These are phyloP conservation scores for chimpanzee (Pan troglodytes) DNA, from an alignment of 2,113 vertebrate genomes.

Conservation along the genomic window NHGRI_mPanTro3-v2.1_pri NC_072414.2:83921001-83921500, in stretches of 20 bases:
- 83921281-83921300: not conserved
- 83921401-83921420: not conserved
- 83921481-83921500: not conserved
- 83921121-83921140: not conserved
- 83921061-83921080: not conserved
- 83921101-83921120: not conserved
- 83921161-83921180: not conserved
- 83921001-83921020: not conserved
- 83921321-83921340: conserved; percentile 1
- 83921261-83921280: not conserved
- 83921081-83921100: not conserved
- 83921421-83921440: not conserved
- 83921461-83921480: not conserved
- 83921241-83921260: not conserved
- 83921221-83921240: not conserved
- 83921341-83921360: conserved; percentile 36
- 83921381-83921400: not conserved
- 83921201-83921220: not conserved
- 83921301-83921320: not conserved
- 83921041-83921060: not conserved
- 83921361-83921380: conserved; percentile 38
- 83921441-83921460: fast-evolving
- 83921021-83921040: not conserved
- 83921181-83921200: not conserved
- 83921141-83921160: not conserved